These are phyloP conservation scores for Ictidomys tridecemlineatus DNA, from an alignment of 2,113 vertebrate genomes.

Conservation along the genomic window DNA sequence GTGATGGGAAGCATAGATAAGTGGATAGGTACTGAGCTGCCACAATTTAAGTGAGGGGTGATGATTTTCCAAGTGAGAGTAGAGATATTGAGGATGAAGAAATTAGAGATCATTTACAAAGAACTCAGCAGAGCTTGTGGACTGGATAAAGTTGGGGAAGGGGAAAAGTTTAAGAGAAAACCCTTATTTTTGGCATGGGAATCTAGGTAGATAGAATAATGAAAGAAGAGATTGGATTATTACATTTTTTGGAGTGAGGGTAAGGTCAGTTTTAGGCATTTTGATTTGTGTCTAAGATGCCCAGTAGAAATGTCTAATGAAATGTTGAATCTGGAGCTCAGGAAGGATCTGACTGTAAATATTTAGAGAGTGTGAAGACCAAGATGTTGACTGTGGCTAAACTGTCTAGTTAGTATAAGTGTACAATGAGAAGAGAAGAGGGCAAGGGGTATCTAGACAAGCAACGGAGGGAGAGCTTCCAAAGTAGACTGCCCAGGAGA, in stretches of 20 bases:
- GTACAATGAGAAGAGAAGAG: not conserved
- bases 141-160: not conserved
- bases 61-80: not conserved
- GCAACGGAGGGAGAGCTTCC: not conserved
- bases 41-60: not conserved
- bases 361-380: not conserved
- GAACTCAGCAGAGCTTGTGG: not conserved
- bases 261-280: not conserved
- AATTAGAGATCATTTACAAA: not conserved
- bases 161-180: not conserved
- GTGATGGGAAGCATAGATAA: not conserved
- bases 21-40: not conserved
- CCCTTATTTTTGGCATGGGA: not conserved
- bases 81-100: not conserved
- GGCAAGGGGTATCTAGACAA: not conserved
- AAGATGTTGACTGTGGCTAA: not conserved
- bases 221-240: not conserved
- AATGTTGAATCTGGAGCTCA: not conserved
- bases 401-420: too few relatives aligned
- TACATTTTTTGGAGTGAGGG: not conserved
- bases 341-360: not conserved
- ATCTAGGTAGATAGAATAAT: not conserved
- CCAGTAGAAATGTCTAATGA: not conserved
- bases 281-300: not conserved
- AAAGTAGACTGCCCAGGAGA: not conserved